These are phyloP conservation scores for Clinocottus analis DNA, from an alignment of 2,113 vertebrate species.

Conservation along the genomic window DNA sequence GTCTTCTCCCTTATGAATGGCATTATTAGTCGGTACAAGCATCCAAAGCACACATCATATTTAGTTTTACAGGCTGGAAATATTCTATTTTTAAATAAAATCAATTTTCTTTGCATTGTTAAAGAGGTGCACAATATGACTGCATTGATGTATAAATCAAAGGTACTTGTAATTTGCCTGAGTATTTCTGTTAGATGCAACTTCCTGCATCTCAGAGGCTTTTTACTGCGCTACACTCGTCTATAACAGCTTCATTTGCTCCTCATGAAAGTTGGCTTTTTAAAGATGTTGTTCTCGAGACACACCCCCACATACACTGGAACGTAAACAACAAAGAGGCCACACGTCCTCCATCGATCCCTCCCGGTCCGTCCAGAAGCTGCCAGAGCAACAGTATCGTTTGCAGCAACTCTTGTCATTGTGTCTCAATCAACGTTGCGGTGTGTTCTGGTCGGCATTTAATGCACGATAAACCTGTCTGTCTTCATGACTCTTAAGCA, in stretches of 20 bases:
- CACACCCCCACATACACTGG: background rate
- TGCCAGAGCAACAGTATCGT: background rate
- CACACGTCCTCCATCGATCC: background rate
- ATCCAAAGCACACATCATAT: no score
- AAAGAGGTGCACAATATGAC: no score
- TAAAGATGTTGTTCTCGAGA: background rate
- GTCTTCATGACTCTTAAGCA: background rate
- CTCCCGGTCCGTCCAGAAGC: background rate
- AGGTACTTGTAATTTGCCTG: background rate
- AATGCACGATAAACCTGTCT: slow-evolving; percentile 8
- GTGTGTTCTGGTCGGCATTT: background rate
- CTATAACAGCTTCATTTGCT: background rate
- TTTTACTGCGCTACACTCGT: background rate
- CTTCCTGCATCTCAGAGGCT: background rate
- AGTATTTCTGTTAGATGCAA: background rate
- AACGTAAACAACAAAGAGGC: background rate
- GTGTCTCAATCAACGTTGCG: background rate
- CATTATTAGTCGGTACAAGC: no score
- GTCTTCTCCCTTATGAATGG: no score
- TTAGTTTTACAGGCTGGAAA: no score
- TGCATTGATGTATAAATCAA: background rate
- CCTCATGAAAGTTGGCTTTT: background rate
- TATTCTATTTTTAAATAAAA: no score
- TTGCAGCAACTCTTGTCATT: background rate
- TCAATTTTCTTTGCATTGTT: no score